Evolutionary conservation across 92 coral and sea anemone species (phyloP), one percentile per base, ranked within the genome.

Genomic region (Palythoa grandiflora): DNA sequence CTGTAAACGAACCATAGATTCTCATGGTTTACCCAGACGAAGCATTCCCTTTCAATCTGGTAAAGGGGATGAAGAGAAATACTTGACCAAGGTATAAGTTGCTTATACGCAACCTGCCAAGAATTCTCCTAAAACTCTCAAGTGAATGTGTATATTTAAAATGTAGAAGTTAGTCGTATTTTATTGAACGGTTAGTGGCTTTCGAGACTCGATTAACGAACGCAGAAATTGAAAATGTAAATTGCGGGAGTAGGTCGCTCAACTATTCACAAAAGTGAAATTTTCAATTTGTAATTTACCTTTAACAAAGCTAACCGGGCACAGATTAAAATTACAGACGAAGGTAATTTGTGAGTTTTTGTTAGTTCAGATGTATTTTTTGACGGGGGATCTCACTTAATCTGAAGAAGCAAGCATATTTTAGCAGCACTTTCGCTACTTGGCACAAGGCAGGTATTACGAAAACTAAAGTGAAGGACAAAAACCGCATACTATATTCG

Each of bases 261-360:
- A 76, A 48, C 88, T 91, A 91, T 93, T 92, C 92, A 87, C 88
- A 55, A 89, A 90, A 87, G 94, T 83, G 89, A 88, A 88, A 71
- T 89, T 89, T 91, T 81, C 75, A 81, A 91, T 93, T 95, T 91
- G 96, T 95, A 93, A 93, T 89, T 93, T 84, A 84, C 90, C 87
- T 91, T 93, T 88, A 95, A 95, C 98, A 95, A 95, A 95, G 91
- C 98, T 95, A 87, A 95, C 96, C 90, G 83, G 76, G 93, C 84
- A 93, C 91, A 81, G 50, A 95, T 95, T 93, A 95, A 95, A 95
- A 93, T 93, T 91, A 95, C 89, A 93, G 89, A 85, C 91, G 86
- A 91, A 85, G 89, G 89, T 87, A 89, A 91, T 94, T 90, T 91
- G 78, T 87, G 91, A 90, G 90, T 90, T 87, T 79, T 87, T 93